Base-by-base conservation (phyloP, 2,113 vertebrate genomes). In the Barbus barbus region DNA sequence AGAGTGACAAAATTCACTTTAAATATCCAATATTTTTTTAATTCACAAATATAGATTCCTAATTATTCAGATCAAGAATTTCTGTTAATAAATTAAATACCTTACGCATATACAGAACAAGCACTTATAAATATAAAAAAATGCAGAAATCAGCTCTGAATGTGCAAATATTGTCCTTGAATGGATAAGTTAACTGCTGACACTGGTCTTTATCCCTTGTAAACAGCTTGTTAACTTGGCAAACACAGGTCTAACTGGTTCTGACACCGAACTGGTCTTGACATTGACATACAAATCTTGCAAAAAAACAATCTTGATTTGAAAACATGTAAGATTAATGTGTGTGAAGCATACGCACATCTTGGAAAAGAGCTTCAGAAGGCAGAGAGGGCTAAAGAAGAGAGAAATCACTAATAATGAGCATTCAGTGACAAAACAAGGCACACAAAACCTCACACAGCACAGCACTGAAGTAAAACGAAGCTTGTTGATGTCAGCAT, bases 351-450 rank as follows among this genome's bases (percentile, higher is more conserved):
- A 56, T 71, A 82, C 80, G 65, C 63, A 81, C 78, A 81, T 81
- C 78, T 71, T 38, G 28, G 74, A 75, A 71, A 26, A 74, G 81
- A 83, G 18, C 20, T n/a, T 81, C 44, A 75, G 53, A 65, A n/a
- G n/a, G 61, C 81, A 73, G 28, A 82, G 31, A 72, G 28, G 69
- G 51, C 84, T 81, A 75, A 44, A 65, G 56, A 61, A 82, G 83
- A 83, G 72, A 81, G 38, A 85, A 31, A 82, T 82, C 56, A 84
- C 48, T 16, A 61, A 75, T 75, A 84, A 28, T 82, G 53, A 71
- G 36, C 87, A 88, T 80, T 78, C 44, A 85, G 58, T 71, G 26
- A 83, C 71, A 73, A 53, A 87, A 85, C 83, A 86, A 53, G 12
- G 69, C 46, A 7, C 38, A 86, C 33, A 28, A 78, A 41, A 77